Evolutionary conservation across 2,113 vertebrate genomes (phyloP), one percentile per base, ranked within the genome.

Genomic region (Cranoglanis bouderius): DNA sequence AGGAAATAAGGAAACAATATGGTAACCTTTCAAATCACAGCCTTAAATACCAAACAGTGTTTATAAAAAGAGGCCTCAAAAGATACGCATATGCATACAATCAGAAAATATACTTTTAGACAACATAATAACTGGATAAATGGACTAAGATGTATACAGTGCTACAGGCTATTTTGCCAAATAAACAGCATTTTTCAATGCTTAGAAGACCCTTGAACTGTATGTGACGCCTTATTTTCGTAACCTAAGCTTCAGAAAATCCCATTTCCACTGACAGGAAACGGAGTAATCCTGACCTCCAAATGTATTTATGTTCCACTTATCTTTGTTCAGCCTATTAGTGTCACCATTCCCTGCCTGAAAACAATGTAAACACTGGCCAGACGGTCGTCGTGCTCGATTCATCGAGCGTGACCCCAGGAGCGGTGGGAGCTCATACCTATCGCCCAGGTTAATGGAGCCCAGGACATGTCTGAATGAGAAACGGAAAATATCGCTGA

Each of bases 351-450:
- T 92, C 90, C 86, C 90, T 88, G 91, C 91, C 94, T 94, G 94
- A 95, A 93, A 93, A 88, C 90, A 88, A 89, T 35, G 91, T 94
- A 95, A 94, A 96, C 95, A 92, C 89, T 94, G 92, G 91, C 95
- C 95, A 95, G 94, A 94, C 94, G 93, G 93, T 93, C 93, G 87
- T 29, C 88, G 89, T 85, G 94, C 95, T 95, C 92, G 94, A 95
- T 94, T 95, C 94, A 94, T 94, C 90, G 91, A 93, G 83, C 61
- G 91, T 91, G 93, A 94, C 94, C 92, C 93, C 92, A 92, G 89
- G 92, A 94, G 92, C 90, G 85, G 91, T 93, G 91, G 92, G 92
- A 91, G 74, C 78, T 84, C 78, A 77, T 91, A 85, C 82, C 88
- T 43, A 88, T 78, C 67, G 75, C 35, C 87, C 57, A 49, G 67